These are phyloP conservation scores for Gila orcuttii DNA, from an alignment of 2,113 vertebrate genomes.

Conservation along the genomic window DNA sequence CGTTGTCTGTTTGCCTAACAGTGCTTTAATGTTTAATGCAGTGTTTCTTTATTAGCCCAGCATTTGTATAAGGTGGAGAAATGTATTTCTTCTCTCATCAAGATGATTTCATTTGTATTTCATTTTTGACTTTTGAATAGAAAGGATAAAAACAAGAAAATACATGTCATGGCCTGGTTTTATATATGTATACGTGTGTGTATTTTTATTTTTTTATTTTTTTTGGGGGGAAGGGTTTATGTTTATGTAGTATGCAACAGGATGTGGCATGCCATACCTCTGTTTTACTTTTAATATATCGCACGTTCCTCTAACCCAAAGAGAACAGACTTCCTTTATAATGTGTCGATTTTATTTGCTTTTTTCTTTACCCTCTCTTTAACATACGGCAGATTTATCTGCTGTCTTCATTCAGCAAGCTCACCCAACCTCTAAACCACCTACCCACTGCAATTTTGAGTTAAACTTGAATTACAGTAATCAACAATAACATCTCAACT, in stretches of 20 bases:
- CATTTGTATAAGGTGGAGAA: conserved; percentile 18
- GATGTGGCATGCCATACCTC: conserved; percentile 73
- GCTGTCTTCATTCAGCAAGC: conserved; percentile 48
- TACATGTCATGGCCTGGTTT: conserved; percentile 31
- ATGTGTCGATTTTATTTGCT: conserved; percentile 51
- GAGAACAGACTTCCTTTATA: conserved; percentile 59
- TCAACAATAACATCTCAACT: conserved; percentile 85
- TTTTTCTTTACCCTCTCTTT: conserved; percentile 44
- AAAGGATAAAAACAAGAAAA: neutral
- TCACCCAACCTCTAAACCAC: conserved; percentile 63
- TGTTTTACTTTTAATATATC: conserved; percentile 72
- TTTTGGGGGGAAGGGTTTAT: conserved; percentile 40
- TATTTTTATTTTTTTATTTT: conserved; percentile 17
- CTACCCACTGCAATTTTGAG: conserved; percentile 76
- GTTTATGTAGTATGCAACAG: conserved; percentile 67
- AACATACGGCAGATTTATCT: conserved; percentile 40
- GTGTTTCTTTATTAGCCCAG: conserved; percentile 39
- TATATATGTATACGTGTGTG: neutral
- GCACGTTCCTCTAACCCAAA: conserved; percentile 47
- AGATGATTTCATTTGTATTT: neutral
- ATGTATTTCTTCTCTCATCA: neutral
- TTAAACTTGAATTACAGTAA: conserved; percentile 83
- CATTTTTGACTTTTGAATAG: neutral
- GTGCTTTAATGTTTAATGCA: conserved; percentile 34
- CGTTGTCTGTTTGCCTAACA: neutral